phyloP scores from a whole-genome alignment of 1,140 invertebrate genomes.

The Aphelenchoides besseyi region DNA sequence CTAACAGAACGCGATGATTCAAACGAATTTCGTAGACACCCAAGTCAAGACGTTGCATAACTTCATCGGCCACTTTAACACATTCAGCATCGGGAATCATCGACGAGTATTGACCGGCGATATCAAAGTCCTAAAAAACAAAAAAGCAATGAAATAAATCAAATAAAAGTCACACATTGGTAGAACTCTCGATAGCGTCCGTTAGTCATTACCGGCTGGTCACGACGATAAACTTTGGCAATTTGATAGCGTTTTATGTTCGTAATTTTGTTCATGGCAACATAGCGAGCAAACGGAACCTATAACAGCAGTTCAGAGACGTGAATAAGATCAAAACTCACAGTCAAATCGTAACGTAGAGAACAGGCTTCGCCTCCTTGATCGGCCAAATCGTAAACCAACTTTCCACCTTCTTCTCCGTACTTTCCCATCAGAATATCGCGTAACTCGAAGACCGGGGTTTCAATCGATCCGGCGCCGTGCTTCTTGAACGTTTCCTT shows the following conservation, averaged over 20 bases:
- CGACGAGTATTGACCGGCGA: slow-evolving; percentile 88
- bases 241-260: slow-evolving; percentile 76
- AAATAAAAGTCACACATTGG: slow-evolving; percentile 83
- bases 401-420: slow-evolving; percentile 95
- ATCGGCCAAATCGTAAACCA: slow-evolving; percentile 96
- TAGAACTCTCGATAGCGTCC: slow-evolving; percentile 97
- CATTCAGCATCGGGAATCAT: slow-evolving; percentile 98
- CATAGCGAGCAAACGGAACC: slow-evolving; percentile 92
- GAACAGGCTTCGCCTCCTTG: slow-evolving; percentile 85
- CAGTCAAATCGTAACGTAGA: slow-evolving; percentile 68
- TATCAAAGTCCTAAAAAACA: slow-evolving; percentile 87
- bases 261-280: slow-evolving; percentile 94
- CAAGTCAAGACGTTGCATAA: slow-evolving; percentile 76
- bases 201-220: slow-evolving; percentile 91
- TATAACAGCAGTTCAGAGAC: slow-evolving; percentile 73
- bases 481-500: slow-evolving; percentile 86
- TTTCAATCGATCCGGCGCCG: slow-evolving; percentile 97
- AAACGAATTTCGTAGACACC: slow-evolving; percentile 83
- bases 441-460: slow-evolving; percentile 94
- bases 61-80: slow-evolving; percentile 83
- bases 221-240: slow-evolving; percentile 82
- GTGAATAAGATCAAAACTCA: slow-evolving; percentile 53
- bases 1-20: slow-evolving; percentile 86
- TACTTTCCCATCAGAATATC: slow-evolving; percentile 98
- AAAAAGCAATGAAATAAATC: slow-evolving; percentile 9